Evolutionary conservation across 1,140 invertebrate genomes (phyloP), one percentile per base, ranked within the genome.

Genomic region (Cardiocondyla obscurior): DNA sequence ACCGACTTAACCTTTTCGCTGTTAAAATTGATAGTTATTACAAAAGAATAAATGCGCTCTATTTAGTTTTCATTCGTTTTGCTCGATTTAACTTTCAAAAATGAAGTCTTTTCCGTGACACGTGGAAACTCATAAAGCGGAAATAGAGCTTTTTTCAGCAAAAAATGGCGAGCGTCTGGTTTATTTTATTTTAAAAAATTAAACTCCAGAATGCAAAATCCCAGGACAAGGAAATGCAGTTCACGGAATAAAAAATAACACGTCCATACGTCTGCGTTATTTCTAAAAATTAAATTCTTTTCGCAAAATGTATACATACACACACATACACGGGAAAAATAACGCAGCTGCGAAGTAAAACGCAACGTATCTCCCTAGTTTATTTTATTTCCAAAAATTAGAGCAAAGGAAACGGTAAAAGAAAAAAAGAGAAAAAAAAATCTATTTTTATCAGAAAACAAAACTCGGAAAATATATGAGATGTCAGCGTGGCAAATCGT

Each of bases 231-330:
- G 69, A 57, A 72, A 72, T 58, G 58, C 22, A 58, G 33, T 42
- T 73, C 12, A 36, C 16, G 16, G 33, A 73, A 58, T 73, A 42
- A 73, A 73, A 73, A 73, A 30, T 58, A 25, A 1, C 16, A 39
- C 22, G 22, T 57, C 22, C 33, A 58, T 73, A 39, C 28, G 28
- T 76, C 33, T 64, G 44, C 28, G 22, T 64, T 76, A 76, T 65
- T 65, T 22, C 14, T 8, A 76, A 76, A 76, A 65, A 64, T 65
- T 76, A 76, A 76, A 76, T 76, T 65, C 19, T 36, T 49, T 62
- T 36, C 30, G 30, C 58, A 42, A 30, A 76, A 39, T 51, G 22
- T 30, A 70, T 30, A 28, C 53, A 19, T 8, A 39, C 8, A 22
- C 36, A 39, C 4, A 10, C 16, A 39, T 4, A 22, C 36, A 39